Evolutionary conservation across 2,113 vertebrate species (phyloP).

Genomic region (rat (Rattus norvegicus)): GRCr8 NC_086027.1:111017501-111018000

Average conservation of each 20-base stretch:
- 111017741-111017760: not conserved
- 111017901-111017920: not conserved
- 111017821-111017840: not conserved
- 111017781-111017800: not conserved
- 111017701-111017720: not conserved
- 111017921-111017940: not conserved
- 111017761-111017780: not conserved
- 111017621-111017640: not conserved
- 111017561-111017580: not conserved
- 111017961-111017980: not conserved
- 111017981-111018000: no score
- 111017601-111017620: not conserved
- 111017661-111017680: not conserved
- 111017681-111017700: not conserved
- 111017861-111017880: not conserved
- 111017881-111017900: not conserved
- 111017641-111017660: not conserved
- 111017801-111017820: not conserved
- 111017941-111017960: no score
- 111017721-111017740: not conserved
- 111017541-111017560: not conserved
- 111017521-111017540: slow-evolving; percentile 36
- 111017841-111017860: not conserved
- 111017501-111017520: not conserved
- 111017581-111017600: not conserved